These are phyloP conservation scores for Lucifuga dentata DNA, from an alignment of 2,113 vertebrate species.

Conservation along the genomic window DNA sequence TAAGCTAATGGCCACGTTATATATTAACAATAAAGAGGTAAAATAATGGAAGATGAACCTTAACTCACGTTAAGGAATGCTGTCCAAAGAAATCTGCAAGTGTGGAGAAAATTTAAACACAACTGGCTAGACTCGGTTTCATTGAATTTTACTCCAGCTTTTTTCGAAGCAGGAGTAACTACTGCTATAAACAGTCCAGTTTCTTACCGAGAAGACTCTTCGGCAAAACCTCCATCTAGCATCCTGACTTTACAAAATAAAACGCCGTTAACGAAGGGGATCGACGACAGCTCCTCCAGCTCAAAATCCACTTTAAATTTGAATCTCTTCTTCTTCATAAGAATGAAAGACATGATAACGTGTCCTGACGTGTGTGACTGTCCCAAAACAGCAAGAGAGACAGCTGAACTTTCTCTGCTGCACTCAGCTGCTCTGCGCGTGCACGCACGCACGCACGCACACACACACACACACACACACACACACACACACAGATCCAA, in stretches of 20 bases:
- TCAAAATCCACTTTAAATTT: constrained; percentile 94
- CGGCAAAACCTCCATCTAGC: constrained; percentile 90
- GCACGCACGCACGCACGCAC: too few species aligned
- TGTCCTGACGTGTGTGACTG: background rate
- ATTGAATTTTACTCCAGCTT: background rate
- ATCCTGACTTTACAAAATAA: constrained; percentile 96
- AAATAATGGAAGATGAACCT: too few species aligned
- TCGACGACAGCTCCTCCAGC: constrained; percentile 91
- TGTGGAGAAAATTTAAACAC: background rate
- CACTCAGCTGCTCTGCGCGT: constrained; percentile 33
- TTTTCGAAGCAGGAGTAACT: background rate
- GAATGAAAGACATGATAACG: constrained; percentile 86
- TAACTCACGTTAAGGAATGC: background rate
- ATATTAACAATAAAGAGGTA: too few species aligned
- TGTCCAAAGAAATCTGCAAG: background rate
- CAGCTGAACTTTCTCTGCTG: constrained; percentile 5
- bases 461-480: too few species aligned
- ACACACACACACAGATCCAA: constrained; percentile 31
- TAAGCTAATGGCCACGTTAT: too few species aligned
- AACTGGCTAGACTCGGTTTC: background rate
- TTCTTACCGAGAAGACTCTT: constrained; percentile 90
- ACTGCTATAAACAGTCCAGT: constrained; percentile 60
- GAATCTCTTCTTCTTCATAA: constrained; percentile 95
- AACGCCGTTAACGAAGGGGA: constrained; percentile 94
- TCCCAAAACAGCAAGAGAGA: background rate